Percentiles rank a stretch among this genome's conserved stretches.
Evolutionary conservation across 2,113 vertebrate genomes (phyloP).

Genomic region (Poecilia latipinna): DNA sequence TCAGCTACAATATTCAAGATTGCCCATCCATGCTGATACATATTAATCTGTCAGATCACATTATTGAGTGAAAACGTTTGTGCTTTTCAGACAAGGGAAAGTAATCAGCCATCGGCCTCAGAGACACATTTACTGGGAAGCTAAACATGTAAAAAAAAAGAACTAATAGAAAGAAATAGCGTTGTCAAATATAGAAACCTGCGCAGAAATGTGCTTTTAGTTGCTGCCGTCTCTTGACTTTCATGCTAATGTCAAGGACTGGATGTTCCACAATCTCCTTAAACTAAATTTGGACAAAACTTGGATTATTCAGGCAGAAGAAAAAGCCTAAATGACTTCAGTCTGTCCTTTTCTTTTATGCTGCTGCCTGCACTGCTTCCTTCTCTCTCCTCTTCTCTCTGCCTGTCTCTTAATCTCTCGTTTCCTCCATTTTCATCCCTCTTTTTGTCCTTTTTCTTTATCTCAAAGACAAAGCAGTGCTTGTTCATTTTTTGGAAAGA

Average conservation of each 20-base stretch:
- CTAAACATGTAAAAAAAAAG: neutral
- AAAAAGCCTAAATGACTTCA: slow-evolving; percentile 72
- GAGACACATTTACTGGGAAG: neutral
- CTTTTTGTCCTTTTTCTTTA: slow-evolving; percentile 54
- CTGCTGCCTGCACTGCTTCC: slow-evolving; percentile 19
- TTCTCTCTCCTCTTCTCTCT: slow-evolving; percentile 8
- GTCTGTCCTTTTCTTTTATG: slow-evolving; percentile 63
- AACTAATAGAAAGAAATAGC: neutral
- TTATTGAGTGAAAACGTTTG: neutral
- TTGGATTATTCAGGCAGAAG: slow-evolving; percentile 69
- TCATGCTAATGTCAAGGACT: slow-evolving; percentile 69
- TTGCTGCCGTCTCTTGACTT: slow-evolving; percentile 56
- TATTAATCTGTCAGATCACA: neutral
- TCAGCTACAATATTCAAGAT: neutral
- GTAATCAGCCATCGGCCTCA: neutral
- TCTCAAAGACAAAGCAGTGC: slow-evolving; percentile 52
- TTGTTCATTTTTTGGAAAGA: slow-evolving; percentile 38
- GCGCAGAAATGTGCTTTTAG: slow-evolving; percentile 25
- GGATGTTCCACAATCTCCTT: slow-evolving; percentile 62
- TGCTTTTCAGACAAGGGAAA: neutral
- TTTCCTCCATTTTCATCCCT: slow-evolving; percentile 40
- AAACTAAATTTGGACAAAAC: slow-evolving; percentile 74
- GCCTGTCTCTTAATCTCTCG: slow-evolving; percentile 43
- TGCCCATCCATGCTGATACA: too few relatives aligned
- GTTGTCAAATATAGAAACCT: neutral